These are phyloP conservation scores for Zaprionus africanus DNA, from an alignment of 1,140 invertebrate species.

Conservation along the genomic window DNA sequence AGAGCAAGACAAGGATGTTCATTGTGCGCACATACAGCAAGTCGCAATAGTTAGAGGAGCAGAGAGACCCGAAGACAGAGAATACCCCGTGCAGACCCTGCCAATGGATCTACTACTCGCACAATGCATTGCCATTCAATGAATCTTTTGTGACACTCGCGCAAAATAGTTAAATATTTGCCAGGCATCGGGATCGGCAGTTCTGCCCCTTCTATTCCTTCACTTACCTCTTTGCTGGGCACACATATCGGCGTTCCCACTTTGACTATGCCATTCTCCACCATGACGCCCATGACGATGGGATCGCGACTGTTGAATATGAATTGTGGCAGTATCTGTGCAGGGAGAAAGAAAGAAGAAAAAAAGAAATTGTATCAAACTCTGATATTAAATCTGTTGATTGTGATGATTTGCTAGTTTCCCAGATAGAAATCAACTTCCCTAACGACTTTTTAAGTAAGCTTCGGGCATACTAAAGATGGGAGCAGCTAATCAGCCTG, in stretches of 20 bases:
- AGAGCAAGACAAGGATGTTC: slow-evolving; percentile 66
- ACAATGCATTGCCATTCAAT: slow-evolving; percentile 57
- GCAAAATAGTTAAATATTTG: slow-evolving; percentile 67
- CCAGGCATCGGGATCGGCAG: not conserved
- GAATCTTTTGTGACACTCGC: slow-evolving; percentile 51
- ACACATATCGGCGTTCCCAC: slow-evolving; percentile 99
- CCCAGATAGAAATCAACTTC: not conserved
- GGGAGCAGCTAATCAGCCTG: not conserved
- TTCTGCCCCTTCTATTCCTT: not conserved
- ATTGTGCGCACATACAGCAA: slow-evolving; percentile 50
- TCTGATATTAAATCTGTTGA: slow-evolving; percentile 7
- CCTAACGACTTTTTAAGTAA: slow-evolving; percentile 7
- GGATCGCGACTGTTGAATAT: slow-evolving; percentile 99
- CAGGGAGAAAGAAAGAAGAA: slow-evolving; percentile 1
- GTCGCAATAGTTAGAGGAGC: slow-evolving; percentile 49
- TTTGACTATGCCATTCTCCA: slow-evolving; percentile 98
- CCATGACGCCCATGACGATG: slow-evolving; percentile 97
- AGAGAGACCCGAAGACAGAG: not conserved
- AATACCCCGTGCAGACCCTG: slow-evolving; percentile 17
- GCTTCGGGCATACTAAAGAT: not conserved
- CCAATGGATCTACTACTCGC: slow-evolving; percentile 34
- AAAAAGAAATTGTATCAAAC: slow-evolving; percentile 32
- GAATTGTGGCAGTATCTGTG: slow-evolving; percentile 90
- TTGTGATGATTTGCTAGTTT: slow-evolving; percentile 5
- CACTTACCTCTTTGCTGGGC: slow-evolving; percentile 94